phyloP scores from a whole-genome alignment of 92 coral and sea anemone species.

The Porites evermanni region DNA sequence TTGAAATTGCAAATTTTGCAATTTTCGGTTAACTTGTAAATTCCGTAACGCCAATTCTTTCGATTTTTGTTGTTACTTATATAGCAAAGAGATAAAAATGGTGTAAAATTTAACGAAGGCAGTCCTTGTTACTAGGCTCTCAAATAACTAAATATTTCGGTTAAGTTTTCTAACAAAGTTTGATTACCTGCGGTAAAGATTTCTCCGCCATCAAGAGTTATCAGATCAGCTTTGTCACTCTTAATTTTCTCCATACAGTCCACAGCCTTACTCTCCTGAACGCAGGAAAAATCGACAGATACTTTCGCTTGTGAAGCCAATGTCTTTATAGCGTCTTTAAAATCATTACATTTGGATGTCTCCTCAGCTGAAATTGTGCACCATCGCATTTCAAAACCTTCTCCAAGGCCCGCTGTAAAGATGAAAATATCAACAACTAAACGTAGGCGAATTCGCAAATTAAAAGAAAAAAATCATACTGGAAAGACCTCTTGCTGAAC shows the following conservation, averaged over 20 bases:
- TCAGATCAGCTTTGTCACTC: slow-evolving; percentile 38
- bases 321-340: neutral
- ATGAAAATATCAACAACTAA: neutral
- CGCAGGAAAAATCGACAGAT: neutral
- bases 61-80: too few species aligned
- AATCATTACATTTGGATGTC: neutral
- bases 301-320: fast-evolving
- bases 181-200: slow-evolving; percentile 49
- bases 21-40: too few species aligned
- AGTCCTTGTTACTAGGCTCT: neutral
- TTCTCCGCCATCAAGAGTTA: slow-evolving; percentile 52
- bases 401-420: neutral
- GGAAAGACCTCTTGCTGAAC: too few species aligned
- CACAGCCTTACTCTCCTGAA: neutral
- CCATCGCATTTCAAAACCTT: slow-evolving; percentile 11
- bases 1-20: too few species aligned
- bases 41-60: too few species aligned
- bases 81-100: too few species aligned
- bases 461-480: neutral
- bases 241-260: slow-evolving; percentile 49
- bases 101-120: neutral
- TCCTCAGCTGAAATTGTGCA: neutral
- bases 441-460: neutral
- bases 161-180: neutral
- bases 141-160: neutral